Percentiles rank a stretch among this genome's conserved stretches.
These are phyloP conservation scores for Archips xylosteana DNA, from an alignment of 2,888 invertebrate genomes.

Conservation along the genomic window DNA sequence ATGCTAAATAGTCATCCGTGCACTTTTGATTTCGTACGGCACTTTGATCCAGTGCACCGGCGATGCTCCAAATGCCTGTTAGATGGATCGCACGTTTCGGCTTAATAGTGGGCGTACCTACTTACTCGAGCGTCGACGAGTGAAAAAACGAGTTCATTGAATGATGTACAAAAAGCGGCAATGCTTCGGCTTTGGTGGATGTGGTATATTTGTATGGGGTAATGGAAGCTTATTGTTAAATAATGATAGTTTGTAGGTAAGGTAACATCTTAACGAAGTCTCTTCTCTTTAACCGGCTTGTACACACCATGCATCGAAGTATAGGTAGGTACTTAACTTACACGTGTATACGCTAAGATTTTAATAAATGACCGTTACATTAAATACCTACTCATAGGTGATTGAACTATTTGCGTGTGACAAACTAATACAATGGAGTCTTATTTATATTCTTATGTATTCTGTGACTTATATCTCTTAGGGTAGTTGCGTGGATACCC, in stretches of 20 bases:
- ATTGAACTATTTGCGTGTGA: too few relatives aligned
- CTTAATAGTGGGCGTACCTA: constrained; percentile 62
- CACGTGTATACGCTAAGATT: too few relatives aligned
- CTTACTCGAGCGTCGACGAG: constrained; percentile 63
- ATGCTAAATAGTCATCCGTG: constrained; percentile 56
- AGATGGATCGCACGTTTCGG: constrained; percentile 57
- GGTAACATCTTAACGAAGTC: background rate
- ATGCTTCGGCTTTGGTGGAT: constrained; percentile 41
- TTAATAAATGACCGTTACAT: too few relatives aligned
- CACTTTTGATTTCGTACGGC: constrained; percentile 70
- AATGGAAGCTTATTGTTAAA: background rate
- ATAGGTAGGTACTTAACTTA: too few relatives aligned
- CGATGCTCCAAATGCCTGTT: constrained; percentile 59
- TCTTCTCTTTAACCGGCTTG: background rate
- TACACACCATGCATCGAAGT: too few relatives aligned
- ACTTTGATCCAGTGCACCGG: constrained; percentile 53
- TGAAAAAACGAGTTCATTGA: constrained; percentile 67
- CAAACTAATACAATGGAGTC: too few relatives aligned
- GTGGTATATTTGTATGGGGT: constrained; percentile 24
- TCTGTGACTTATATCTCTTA: too few relatives aligned
- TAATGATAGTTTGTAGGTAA: background rate
- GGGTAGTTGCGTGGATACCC: too few relatives aligned
- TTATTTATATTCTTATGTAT: too few relatives aligned
- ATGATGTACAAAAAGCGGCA: constrained; percentile 56
- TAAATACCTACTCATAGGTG: too few relatives aligned